phyloP scores from a whole-genome alignment of 2,113 vertebrate species.

The Mormyrus iriodes region DNA sequence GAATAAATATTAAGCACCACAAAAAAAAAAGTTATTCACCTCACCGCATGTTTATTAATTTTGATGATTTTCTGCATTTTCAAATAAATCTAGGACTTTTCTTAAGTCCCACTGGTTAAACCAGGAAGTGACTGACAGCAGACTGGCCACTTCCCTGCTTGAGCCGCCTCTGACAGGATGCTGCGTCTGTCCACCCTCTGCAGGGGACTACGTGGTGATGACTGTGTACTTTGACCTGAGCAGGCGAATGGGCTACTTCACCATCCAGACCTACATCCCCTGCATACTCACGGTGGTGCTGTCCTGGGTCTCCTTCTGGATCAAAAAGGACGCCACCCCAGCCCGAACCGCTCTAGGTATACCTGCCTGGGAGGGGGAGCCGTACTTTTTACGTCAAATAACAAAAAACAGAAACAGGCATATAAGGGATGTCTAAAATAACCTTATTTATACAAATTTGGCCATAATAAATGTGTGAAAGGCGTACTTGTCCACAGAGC shows the following conservation, averaged over 20 bases:
- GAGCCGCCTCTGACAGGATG: background rate
- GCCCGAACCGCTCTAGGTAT: constrained; percentile 90
- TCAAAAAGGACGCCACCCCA: constrained; percentile 94
- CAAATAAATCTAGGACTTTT: background rate
- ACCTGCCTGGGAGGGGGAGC: constrained; percentile 15
- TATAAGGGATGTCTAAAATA: background rate
- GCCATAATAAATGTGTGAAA: background rate
- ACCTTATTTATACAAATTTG: background rate
- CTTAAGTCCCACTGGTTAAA: background rate
- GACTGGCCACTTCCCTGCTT: too few relatives aligned
- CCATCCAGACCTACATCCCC: constrained; percentile 95
- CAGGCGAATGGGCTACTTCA: constrained; percentile 95
- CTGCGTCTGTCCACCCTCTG: constrained; percentile 7
- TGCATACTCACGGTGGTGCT: constrained; percentile 94
- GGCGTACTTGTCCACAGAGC: background rate
- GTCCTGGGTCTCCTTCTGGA: constrained; percentile 98
- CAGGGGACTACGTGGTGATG: constrained; percentile 96
- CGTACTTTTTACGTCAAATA: background rate
- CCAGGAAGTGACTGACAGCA: background rate
- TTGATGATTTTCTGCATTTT: background rate
- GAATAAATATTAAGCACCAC: background rate
- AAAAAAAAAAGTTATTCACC: background rate
- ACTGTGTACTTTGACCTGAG: constrained; percentile 91
- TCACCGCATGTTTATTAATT: background rate
- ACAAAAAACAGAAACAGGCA: background rate